A percentile compares a stretch with the other conserved stretches of the same genome.
Evolutionary conservation across 2,888 invertebrate genomes (phyloP).

Genomic region (Euzophera pinguis): DNA sequence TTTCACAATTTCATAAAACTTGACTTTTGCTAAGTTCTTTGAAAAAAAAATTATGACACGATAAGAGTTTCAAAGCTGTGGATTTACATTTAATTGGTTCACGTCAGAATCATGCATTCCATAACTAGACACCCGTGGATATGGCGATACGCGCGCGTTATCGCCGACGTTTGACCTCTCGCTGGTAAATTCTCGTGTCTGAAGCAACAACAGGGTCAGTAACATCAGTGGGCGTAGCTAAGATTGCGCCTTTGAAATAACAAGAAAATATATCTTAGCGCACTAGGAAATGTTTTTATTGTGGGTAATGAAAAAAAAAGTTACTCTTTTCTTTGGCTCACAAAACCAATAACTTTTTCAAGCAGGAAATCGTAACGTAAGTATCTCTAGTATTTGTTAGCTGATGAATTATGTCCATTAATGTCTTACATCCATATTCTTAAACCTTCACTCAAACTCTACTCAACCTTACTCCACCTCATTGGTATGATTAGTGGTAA

Average conservation of each 20-base stretch:
- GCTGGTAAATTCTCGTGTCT: slow-evolving; percentile 69
- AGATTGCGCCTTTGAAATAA: neutral
- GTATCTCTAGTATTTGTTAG: too few relatives aligned
- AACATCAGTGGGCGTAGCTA: slow-evolving; percentile 42
- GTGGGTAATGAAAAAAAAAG: too few relatives aligned
- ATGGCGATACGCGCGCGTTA: slow-evolving; percentile 51
- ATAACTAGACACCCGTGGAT: slow-evolving; percentile 42
- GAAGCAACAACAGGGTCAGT: slow-evolving; percentile 63
- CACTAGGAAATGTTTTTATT: too few relatives aligned
- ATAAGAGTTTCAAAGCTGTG: neutral
- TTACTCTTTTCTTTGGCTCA: too few relatives aligned
- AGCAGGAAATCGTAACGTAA: too few relatives aligned
- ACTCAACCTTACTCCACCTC: too few relatives aligned
- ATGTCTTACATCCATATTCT: too few relatives aligned
- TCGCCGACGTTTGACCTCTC: slow-evolving; percentile 59
- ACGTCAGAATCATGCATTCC: slow-evolving; percentile 30
- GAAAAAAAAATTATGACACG: neutral
- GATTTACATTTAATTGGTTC: slow-evolving; percentile 16
- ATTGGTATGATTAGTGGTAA: too few relatives aligned
- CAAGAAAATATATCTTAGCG: neutral
- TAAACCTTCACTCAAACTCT: too few relatives aligned
- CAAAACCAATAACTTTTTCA: too few relatives aligned
- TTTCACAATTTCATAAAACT: neutral
- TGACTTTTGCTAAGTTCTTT: neutral
- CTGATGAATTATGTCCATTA: too few relatives aligned